A percentile compares a stretch with the other conserved stretches of the same genome.
Evolutionary conservation across 2,888 invertebrate genomes (phyloP).

Genomic region (Drosophila robusta): DNA sequence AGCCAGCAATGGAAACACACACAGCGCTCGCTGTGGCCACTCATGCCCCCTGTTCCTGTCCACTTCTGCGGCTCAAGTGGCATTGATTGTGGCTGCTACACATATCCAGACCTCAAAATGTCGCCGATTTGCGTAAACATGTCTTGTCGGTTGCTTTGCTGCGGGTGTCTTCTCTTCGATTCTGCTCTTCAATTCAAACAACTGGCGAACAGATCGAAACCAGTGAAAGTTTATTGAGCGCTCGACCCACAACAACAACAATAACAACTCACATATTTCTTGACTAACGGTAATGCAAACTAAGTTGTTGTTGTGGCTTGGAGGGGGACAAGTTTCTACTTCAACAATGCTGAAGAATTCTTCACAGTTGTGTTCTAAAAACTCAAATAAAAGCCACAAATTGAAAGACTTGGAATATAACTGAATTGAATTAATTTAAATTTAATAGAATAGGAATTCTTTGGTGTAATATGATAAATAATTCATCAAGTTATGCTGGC

Average conservation of each 20-base stretch:
- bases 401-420: constrained; percentile 3
- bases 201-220: constrained; percentile 59
- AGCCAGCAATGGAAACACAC: constrained; percentile 4
- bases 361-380: constrained; percentile 37
- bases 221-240: constrained; percentile 78
- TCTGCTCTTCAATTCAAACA: constrained; percentile 50
- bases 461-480: constrained; percentile 2
- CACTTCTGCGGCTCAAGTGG: constrained; percentile 16
- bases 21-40: neutral
- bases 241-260: constrained; percentile 3
- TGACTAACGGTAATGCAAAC: constrained; percentile 47
- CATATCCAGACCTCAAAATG: constrained; percentile 21
- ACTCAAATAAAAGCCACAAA: constrained; percentile 9
- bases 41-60: neutral
- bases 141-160: constrained; percentile 28
- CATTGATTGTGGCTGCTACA: constrained; percentile 25
- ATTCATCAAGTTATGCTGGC: constrained; percentile 1
- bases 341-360: constrained; percentile 36
- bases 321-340: constrained; percentile 47
- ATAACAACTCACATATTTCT: constrained; percentile 18
- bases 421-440: constrained; percentile 19
- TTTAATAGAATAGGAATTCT: constrained; percentile 10
- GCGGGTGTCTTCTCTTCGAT: constrained; percentile 12
- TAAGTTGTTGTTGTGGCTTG: constrained; percentile 23
- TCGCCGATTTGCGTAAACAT: constrained; percentile 42